Conservation (phyloP, 1,140 invertebrate species). For the Tetramorium parvispinum region DNA sequence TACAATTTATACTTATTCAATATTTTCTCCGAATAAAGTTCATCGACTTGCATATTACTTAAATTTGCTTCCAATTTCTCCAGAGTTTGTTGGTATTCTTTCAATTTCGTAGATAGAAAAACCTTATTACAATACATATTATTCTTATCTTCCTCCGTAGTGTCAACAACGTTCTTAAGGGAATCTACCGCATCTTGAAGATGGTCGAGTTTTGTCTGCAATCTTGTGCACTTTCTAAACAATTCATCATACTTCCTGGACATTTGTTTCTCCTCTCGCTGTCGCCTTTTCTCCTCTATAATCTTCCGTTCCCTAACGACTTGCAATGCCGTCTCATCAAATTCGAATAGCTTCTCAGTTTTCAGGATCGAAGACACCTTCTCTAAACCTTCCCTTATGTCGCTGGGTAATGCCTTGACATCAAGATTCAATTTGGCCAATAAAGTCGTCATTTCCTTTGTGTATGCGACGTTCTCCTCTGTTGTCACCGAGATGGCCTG, state of each 20-base stretch:
- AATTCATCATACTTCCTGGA: conserved; percentile 74
- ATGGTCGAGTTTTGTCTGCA: conserved; percentile 73
- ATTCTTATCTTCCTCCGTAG: conserved; percentile 66
- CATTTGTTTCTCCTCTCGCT: conserved; percentile 74
- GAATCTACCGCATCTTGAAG: conserved; percentile 69
- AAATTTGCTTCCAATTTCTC: conserved; percentile 74
- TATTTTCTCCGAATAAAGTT: conserved; percentile 72
- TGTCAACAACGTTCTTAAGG: conserved; percentile 65
- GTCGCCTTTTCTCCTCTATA: conserved; percentile 70
- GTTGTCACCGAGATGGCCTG: conserved; percentile 75
- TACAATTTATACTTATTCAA: conserved; percentile 75
- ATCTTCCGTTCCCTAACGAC: conserved; percentile 73
- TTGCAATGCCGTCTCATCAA: conserved; percentile 72
- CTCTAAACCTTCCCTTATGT: conserved; percentile 75
- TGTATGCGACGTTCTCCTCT: conserved; percentile 74
- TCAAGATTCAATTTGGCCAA: conserved; percentile 72
- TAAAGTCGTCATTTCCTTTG: conserved; percentile 73
- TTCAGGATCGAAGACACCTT: conserved; percentile 73
- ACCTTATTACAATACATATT: conserved; percentile 70
- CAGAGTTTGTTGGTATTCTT: conserved; percentile 75
- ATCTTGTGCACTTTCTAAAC: conserved; percentile 70
- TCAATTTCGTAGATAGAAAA: conserved; percentile 73
- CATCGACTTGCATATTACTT: conserved; percentile 70
- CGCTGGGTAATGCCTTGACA: conserved; percentile 70
- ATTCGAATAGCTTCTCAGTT: conserved; percentile 73